phyloP scores from a whole-genome alignment of 2,113 vertebrate species.

The Elachura formosa region DNA sequence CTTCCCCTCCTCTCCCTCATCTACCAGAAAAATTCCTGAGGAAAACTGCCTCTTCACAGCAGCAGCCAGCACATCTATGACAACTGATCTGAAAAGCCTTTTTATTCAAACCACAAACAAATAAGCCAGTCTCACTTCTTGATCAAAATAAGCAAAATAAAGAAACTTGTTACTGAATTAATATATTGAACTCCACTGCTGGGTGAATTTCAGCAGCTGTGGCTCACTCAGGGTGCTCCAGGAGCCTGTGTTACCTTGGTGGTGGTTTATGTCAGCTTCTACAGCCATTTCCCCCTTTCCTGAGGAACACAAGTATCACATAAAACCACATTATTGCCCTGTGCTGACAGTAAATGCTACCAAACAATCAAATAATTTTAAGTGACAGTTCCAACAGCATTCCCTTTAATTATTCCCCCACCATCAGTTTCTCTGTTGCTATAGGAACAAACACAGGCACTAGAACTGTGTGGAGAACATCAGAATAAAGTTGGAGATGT shows the following conservation, averaged over 20 bases:
- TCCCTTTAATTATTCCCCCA: constrained; percentile 51
- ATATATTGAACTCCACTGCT: background rate
- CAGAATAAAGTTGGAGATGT: background rate
- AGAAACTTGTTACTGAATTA: background rate
- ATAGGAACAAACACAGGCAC: constrained; percentile 43
- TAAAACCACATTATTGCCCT: constrained; percentile 21
- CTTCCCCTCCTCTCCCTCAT: background rate
- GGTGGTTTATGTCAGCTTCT: background rate
- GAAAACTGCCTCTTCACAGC: background rate
- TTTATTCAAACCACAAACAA: background rate
- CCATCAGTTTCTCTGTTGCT: constrained; percentile 44
- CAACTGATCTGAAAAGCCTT: background rate
- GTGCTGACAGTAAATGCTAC: background rate
- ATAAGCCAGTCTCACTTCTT: background rate
- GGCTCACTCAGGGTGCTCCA: background rate
- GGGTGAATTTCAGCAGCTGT: background rate
- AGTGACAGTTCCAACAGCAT: constrained; percentile 10
- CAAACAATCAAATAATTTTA: constrained; percentile 28
- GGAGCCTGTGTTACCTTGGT: background rate
- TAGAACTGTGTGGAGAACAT: background rate
- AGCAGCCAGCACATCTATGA: background rate
- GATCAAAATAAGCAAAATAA: background rate
- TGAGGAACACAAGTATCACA: background rate
- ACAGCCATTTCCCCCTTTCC: background rate
- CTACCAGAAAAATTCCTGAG: background rate